Base-by-base conservation (phyloP, 2,888 invertebrate genomes). In the Tetheella fluctuosa region DNA sequence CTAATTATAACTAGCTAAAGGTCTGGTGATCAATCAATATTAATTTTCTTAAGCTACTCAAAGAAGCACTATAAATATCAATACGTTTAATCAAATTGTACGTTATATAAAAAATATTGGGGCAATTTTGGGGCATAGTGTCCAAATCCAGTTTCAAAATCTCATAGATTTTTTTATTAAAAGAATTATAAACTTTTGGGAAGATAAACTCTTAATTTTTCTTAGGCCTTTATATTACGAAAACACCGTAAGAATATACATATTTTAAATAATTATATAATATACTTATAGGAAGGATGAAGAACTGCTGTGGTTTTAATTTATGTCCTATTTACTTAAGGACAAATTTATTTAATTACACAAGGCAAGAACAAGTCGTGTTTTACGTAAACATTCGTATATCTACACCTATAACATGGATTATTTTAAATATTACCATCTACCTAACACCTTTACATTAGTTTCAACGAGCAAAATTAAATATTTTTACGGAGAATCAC, bases 341-440 rank as follows among this genome's bases (percentile, higher is more conserved):
- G 17, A n/a, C 17, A 15, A n/a, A 23, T 28, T 48, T 23, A 52
- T 67, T 68, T 61, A 68, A 65, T 70, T 69, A 69, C 70, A 76
- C 79, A 84, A 84, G 84, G 84, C 83, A 84, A 85, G 83, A 84
- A 78, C 71, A 75, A 76, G 76, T 80, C 68, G 69, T 77, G 74
- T 80, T 73, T 13, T 69, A 75, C 60, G 37, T 59, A 58, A 56
- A 62, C 56, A 54, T 59, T 52, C 57, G 59, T 63, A 60, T 62
- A 54, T 52, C 63, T 68, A 70, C 63, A 60, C 37, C 52, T 58
- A 48, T 55, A 34, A 55, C 64, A 63, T 60, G 59, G 58, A 61
- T 64, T 54, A 59, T 61, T 54, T 64, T 62, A 60, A 62, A 57
- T 52, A 68, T 66, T 71, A 71, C 30, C 69, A 73, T 73, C 70